phyloP scores from a whole-genome alignment of 2,113 vertebrate genomes.

The Vombatus ursinus region DNA sequence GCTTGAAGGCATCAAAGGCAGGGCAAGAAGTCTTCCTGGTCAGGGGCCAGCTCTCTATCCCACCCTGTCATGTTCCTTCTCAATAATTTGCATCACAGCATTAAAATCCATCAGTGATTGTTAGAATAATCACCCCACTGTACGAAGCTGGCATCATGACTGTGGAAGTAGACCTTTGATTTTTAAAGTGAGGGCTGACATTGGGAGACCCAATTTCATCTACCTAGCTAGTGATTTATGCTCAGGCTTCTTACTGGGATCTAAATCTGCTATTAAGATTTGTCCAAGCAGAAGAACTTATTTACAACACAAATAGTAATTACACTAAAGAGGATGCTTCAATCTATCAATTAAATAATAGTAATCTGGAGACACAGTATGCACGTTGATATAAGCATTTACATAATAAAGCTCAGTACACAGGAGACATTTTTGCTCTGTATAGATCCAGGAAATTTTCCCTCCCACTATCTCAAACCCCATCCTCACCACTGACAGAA shows the following conservation, averaged over 20 bases:
- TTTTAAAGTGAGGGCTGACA: slow-evolving; percentile 64
- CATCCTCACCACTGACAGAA: no score
- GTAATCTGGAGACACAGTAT: slow-evolving; percentile 27
- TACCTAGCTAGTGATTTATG: slow-evolving; percentile 68
- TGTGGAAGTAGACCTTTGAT: slow-evolving; percentile 47
- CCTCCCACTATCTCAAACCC: background rate
- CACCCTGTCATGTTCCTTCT: background rate
- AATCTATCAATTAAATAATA: slow-evolving; percentile 77
- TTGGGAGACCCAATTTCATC: slow-evolving; percentile 68
- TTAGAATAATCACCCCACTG: slow-evolving; percentile 42
- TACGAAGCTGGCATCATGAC: slow-evolving; percentile 26
- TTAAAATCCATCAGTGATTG: slow-evolving; percentile 53
- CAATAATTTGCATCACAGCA: slow-evolving; percentile 35
- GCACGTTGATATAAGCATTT: slow-evolving; percentile 30
- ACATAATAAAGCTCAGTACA: slow-evolving; percentile 44
- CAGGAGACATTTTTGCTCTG: slow-evolving; percentile 54
- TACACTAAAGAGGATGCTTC: slow-evolving; percentile 74
- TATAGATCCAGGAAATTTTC: slow-evolving; percentile 22
- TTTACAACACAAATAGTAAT: slow-evolving; percentile 80
- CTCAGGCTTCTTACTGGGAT: slow-evolving; percentile 66
- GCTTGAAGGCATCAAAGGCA: background rate
- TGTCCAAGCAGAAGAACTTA: slow-evolving; percentile 74
- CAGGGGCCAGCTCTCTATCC: background rate
- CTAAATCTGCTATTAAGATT: slow-evolving; percentile 74
- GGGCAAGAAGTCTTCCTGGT: background rate